These are phyloP conservation scores for Gymnopithys bicolor DNA, from an alignment of 2,797 vertebrate genomes.

Conservation along the genomic window DNA sequence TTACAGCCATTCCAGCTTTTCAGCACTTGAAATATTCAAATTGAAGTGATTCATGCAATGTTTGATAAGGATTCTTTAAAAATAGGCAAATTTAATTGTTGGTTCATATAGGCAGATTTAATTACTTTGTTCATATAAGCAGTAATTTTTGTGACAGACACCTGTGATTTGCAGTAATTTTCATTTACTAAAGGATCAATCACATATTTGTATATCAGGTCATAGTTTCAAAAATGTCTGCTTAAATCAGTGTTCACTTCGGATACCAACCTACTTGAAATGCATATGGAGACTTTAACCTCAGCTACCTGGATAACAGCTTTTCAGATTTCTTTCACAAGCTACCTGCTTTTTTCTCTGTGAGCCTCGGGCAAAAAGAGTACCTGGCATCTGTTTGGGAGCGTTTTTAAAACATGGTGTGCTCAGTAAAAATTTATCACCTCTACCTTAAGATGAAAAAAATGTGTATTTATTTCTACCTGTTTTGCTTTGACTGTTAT, in stretches of 20 bases:
- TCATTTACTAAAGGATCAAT: slow-evolving; percentile 18
- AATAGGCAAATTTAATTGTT: slow-evolving; percentile 23
- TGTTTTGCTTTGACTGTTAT: slow-evolving; percentile 1
- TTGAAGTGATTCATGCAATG: slow-evolving; percentile 6
- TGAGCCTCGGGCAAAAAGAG: neutral
- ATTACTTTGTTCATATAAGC: slow-evolving; percentile 47
- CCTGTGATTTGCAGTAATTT: slow-evolving; percentile 56
- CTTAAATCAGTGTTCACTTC: slow-evolving; percentile 6
- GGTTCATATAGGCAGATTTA: slow-evolving; percentile 17
- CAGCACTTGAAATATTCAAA: neutral
- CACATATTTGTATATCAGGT: neutral
- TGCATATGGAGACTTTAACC: slow-evolving; percentile 1
- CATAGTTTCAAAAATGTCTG: slow-evolving; percentile 7
- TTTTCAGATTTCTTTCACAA: slow-evolving; percentile 38
- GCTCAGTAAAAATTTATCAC: slow-evolving; percentile 20
- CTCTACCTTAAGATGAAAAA: neutral
- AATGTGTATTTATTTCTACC: neutral
- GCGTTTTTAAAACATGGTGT: neutral
- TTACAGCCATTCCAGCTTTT: neutral
- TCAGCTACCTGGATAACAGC: neutral
- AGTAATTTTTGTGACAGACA: slow-evolving; percentile 36
- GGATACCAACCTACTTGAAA: slow-evolving; percentile 1
- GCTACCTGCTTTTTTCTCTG: neutral
- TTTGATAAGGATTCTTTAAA: slow-evolving; percentile 14
- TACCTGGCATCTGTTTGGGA: slow-evolving; percentile 8